Percentiles rank a stretch among this genome's conserved stretches.
phyloP scores from a whole-genome alignment of 2,797 vertebrate genomes.

The Liparis tanakae region DNA sequence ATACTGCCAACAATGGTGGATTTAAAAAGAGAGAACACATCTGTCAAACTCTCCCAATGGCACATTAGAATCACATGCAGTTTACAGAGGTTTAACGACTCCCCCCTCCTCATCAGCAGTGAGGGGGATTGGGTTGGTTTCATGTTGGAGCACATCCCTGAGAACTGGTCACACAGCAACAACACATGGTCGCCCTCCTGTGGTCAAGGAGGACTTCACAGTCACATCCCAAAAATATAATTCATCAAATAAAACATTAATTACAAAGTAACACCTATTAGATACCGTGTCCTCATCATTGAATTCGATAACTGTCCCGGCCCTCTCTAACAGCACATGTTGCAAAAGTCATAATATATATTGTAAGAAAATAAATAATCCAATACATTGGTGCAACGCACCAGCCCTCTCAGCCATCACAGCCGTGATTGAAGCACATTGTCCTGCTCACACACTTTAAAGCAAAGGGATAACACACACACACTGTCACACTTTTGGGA shows the following conservation, averaged over 20 bases:
- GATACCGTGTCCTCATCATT: slow-evolving; percentile 45
- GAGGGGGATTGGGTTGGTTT: slow-evolving; percentile 57
- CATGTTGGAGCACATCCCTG: slow-evolving; percentile 72
- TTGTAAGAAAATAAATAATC: slow-evolving; percentile 81
- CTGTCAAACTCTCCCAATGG: slow-evolving; percentile 49
- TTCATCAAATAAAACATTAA: slow-evolving; percentile 51
- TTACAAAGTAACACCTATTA: slow-evolving; percentile 54
- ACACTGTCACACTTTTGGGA: slow-evolving; percentile 52
- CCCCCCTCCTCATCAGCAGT: slow-evolving; percentile 25
- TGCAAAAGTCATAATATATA: slow-evolving; percentile 69
- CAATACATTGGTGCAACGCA: slow-evolving; percentile 58
- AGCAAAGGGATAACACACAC: slow-evolving; percentile 63
- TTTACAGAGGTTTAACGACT: slow-evolving; percentile 33
- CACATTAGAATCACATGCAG: slow-evolving; percentile 64
- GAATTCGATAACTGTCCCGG: slow-evolving; percentile 28
- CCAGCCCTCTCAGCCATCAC: slow-evolving; percentile 29
- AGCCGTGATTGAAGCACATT: slow-evolving; percentile 37
- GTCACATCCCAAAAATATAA: slow-evolving; percentile 47
- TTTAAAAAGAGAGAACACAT: slow-evolving; percentile 45
- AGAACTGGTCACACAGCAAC: slow-evolving; percentile 75
- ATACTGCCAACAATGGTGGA: slow-evolving; percentile 18
- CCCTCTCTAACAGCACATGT: slow-evolving; percentile 54
- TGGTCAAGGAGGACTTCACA: slow-evolving; percentile 69
- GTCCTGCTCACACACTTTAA: slow-evolving; percentile 44
- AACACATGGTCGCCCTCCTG: slow-evolving; percentile 62